phyloP scores from a whole-genome alignment of 2,888 invertebrate species.

The Ochropacha duplaris region DNA sequence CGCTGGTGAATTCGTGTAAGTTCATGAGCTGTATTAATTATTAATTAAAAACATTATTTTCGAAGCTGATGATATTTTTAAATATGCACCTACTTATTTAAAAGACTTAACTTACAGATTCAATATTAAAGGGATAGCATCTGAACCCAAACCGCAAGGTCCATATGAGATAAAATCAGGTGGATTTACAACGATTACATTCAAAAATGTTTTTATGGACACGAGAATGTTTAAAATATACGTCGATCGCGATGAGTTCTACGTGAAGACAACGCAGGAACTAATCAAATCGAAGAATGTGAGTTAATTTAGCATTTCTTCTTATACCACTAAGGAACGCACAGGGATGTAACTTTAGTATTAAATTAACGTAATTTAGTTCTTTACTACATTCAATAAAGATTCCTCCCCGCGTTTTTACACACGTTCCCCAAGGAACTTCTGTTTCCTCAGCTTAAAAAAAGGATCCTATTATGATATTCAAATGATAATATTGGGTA shows the following conservation, averaged over 20 bases:
- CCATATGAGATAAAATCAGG: slow-evolving; percentile 64
- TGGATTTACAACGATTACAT: slow-evolving; percentile 47
- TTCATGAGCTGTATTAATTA: slow-evolving; percentile 13
- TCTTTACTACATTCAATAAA: too few species aligned
- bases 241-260: slow-evolving; percentile 64
- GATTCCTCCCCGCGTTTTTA: too few species aligned
- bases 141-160: slow-evolving; percentile 66
- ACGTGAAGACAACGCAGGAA: slow-evolving; percentile 47
- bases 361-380: too few species aligned
- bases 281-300: slow-evolving; percentile 50
- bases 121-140: slow-evolving; percentile 61
- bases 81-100: neutral
- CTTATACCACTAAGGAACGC: too few species aligned
- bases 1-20: slow-evolving; percentile 75
- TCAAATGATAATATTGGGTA: too few species aligned
- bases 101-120: too few species aligned
- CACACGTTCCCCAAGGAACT: too few species aligned
- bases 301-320: slow-evolving; percentile 6
- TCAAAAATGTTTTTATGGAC: slow-evolving; percentile 69
- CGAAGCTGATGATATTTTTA: too few species aligned
- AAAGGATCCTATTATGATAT: too few species aligned
- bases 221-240: slow-evolving; percentile 56
- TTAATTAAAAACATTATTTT: neutral
- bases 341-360: too few species aligned
- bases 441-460: too few species aligned